Conservation (phyloP, 2,113 vertebrate genomes). For the Tragelaphus imberbis region DNA sequence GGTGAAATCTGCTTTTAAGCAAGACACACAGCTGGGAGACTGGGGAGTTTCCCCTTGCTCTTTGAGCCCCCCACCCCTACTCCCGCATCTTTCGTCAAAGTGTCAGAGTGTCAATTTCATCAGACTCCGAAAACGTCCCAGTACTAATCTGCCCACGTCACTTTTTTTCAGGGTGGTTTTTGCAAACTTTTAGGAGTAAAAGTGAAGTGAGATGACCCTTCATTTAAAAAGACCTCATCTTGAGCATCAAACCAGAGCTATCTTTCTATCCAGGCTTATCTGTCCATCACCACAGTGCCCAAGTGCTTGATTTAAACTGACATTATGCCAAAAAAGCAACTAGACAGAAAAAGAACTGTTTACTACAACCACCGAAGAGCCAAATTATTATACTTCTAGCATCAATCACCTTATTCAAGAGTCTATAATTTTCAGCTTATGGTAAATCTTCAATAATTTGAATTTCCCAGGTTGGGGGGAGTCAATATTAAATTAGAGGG, state of each 20-base stretch:
- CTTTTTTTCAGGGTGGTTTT: not conserved
- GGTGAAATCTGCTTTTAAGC: not conserved
- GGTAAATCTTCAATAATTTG: not conserved
- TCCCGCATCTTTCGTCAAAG: not conserved
- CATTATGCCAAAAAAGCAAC: rapidly evolving
- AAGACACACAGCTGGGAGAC: not conserved
- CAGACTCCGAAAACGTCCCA: not conserved
- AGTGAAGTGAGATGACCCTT: not conserved
- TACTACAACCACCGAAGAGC: not conserved
- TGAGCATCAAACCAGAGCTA: not conserved
- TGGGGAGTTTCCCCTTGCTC: not conserved
- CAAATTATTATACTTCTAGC: not conserved
- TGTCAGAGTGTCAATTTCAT: not conserved
- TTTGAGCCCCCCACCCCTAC: not conserved
- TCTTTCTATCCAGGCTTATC: not conserved
- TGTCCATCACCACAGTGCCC: not conserved
- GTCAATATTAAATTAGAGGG: not conserved
- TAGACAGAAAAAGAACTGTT: not conserved
- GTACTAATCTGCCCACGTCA: not conserved
- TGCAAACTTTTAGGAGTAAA: not conserved
- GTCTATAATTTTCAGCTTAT: not conserved
- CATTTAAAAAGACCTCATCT: not conserved
- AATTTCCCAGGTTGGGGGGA: not conserved
- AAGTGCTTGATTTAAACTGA: not conserved
- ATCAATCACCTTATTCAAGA: not conserved